These are phyloP conservation scores for Sciurus carolinensis DNA, from an alignment of 2,797 vertebrate species.

Conservation along the genomic window DNA sequence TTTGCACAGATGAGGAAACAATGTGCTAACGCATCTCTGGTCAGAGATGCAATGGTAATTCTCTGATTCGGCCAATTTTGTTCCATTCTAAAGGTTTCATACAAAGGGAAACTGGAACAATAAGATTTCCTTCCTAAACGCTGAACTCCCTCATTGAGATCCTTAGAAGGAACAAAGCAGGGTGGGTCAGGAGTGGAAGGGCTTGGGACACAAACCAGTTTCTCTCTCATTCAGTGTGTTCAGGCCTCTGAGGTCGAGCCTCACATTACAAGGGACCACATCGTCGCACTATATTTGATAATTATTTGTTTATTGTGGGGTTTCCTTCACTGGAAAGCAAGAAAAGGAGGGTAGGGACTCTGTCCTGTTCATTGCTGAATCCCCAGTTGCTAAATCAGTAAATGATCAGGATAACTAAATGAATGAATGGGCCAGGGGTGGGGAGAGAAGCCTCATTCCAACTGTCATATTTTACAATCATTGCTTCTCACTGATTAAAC, in stretches of 20 bases:
- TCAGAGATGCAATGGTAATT: not conserved
- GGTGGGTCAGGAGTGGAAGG: not conserved
- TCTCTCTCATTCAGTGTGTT: not conserved
- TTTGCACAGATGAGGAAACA: not conserved
- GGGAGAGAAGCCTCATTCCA: not conserved
- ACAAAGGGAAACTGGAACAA: conserved; percentile 31
- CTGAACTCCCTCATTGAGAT: not conserved
- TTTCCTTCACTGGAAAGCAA: not conserved
- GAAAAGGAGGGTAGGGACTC: not conserved
- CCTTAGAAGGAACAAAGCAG: not conserved
- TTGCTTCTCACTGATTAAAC: not conserved
- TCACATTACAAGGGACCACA: not conserved
- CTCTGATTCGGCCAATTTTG: not conserved
- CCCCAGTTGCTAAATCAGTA: no score
- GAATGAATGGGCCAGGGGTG: fast-evolving
- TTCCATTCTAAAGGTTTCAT: not conserved
- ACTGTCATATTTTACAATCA: no score
- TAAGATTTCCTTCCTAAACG: conserved; percentile 40
- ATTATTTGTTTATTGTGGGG: not conserved
- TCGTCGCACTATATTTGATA: not conserved
- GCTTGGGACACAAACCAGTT: not conserved
- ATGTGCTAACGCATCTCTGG: not conserved
- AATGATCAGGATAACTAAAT: not conserved
- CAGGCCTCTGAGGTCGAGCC: not conserved
- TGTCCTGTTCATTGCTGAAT: not conserved